Percentiles rank a stretch among this genome's conserved stretches.
Conservation (phyloP, 2,888 invertebrate genomes). For the Cristatella mucedo region DNA sequence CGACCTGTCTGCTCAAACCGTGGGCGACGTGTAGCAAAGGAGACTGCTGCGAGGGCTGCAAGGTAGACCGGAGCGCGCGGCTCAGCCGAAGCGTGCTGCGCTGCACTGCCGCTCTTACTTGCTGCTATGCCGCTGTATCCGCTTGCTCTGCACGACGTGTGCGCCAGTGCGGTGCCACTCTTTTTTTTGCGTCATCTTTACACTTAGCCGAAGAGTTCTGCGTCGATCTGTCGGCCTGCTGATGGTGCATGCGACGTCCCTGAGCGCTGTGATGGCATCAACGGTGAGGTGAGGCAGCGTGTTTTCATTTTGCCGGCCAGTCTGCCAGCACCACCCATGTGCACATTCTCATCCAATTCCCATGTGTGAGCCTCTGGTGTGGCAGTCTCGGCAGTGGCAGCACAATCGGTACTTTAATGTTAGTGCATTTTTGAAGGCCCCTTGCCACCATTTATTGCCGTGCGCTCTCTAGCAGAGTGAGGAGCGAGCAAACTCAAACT, state of each 20-base stretch:
- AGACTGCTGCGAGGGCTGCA: slow-evolving; percentile 76
- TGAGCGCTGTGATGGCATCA: slow-evolving; percentile 74
- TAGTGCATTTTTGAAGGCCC: too few species aligned
- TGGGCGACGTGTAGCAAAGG: slow-evolving; percentile 87
- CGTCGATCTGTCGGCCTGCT: slow-evolving; percentile 66
- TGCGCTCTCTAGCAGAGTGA: too few species aligned
- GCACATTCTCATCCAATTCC: neutral
- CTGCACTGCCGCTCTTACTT: slow-evolving; percentile 67
- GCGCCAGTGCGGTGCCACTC: too few species aligned
- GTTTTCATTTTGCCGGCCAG: neutral
- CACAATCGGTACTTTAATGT: too few species aligned
- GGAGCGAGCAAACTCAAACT: too few species aligned
- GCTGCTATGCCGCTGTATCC: too few species aligned
- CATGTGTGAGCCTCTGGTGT: too few species aligned
- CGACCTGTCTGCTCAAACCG: slow-evolving; percentile 80
- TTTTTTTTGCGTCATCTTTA: too few species aligned
- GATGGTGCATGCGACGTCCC: slow-evolving; percentile 87
- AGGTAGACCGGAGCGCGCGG: too few species aligned
- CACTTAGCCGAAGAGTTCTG: slow-evolving; percentile 56
- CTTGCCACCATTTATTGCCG: too few species aligned
- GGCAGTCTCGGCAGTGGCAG: too few species aligned
- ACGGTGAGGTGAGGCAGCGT: slow-evolving; percentile 45
- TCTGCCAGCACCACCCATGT: neutral
- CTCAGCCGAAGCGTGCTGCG: slow-evolving; percentile 57
- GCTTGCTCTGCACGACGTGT: too few species aligned